Evolutionary conservation across 2,888 invertebrate genomes (phyloP).

Genomic region (Lissonota sp.): DNA sequence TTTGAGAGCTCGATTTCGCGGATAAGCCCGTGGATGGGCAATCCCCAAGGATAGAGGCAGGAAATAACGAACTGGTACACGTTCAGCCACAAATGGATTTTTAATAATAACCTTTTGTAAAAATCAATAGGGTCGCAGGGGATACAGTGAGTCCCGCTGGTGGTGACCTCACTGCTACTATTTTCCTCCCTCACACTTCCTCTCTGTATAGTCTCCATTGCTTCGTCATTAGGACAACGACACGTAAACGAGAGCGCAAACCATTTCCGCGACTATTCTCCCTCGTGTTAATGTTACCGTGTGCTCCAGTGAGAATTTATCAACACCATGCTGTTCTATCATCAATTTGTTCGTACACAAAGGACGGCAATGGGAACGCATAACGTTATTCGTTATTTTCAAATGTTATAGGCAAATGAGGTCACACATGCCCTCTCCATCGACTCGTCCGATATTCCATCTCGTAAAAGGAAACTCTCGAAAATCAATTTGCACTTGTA

Average conservation of each 20-base stretch:
- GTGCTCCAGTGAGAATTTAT: conserved; percentile 46
- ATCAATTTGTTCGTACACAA: conserved; percentile 35
- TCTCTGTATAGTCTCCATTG: conserved; percentile 67
- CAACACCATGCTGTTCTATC: conserved; percentile 32
- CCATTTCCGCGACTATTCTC: conserved; percentile 36
- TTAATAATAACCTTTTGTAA: conserved; percentile 68
- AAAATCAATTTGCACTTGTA: conserved; percentile 34
- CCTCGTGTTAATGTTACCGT: conserved; percentile 64
- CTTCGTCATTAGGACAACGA: conserved; percentile 71
- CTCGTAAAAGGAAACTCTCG: conserved; percentile 24
- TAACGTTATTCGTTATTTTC: conserved; percentile 45
- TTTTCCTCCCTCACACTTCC: conserved; percentile 15
- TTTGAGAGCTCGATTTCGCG: conserved; percentile 57
- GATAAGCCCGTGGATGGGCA: conserved; percentile 47
- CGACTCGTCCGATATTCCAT: conserved; percentile 1
- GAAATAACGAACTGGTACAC: conserved; percentile 60
- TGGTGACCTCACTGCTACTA: conserved; percentile 36
- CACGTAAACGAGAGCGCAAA: conserved; percentile 56
- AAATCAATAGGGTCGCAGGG: conserved; percentile 65
- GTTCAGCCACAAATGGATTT: conserved; percentile 67
- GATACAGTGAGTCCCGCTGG: conserved; percentile 1
- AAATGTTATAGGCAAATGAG: conserved; percentile 38
- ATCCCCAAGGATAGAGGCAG: conserved; percentile 49
- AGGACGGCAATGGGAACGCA: conserved; percentile 18
- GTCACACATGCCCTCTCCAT: conserved; percentile 32